phyloP scores from a whole-genome alignment of 2,797 vertebrate species.

The Amblyopsis hoosieri region DNA sequence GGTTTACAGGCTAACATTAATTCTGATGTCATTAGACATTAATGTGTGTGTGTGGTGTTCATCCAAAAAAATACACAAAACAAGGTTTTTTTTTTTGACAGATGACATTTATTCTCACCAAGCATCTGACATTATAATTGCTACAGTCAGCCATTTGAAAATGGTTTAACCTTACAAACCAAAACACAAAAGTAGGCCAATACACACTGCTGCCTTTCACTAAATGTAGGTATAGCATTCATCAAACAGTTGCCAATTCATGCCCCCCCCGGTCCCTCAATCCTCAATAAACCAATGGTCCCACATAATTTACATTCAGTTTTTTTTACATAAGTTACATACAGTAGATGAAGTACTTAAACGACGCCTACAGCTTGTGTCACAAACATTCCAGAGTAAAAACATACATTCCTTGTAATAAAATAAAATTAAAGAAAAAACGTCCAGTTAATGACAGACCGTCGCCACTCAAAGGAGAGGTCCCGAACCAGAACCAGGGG shows the following conservation, averaged over 20 bases:
- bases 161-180: constrained; percentile 52
- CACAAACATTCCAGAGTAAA: constrained; percentile 60
- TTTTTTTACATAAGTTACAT: constrained; percentile 45
- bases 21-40: too few relatives aligned
- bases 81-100: constrained; percentile 69
- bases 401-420: constrained; percentile 22
- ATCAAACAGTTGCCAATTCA: too few relatives aligned
- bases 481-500: constrained; percentile 37
- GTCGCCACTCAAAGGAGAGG: constrained; percentile 23
- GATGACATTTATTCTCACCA: constrained; percentile 80
- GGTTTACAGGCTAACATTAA: too few relatives aligned
- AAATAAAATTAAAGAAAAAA: constrained; percentile 1
- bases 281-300: constrained; percentile 37
- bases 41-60: too few relatives aligned
- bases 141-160: constrained; percentile 58
- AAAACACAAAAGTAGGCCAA: constrained; percentile 34
- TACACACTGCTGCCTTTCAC: constrained; percentile 27
- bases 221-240: constrained; percentile 1
- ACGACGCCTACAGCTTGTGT: constrained; percentile 35
- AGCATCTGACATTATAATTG: constrained; percentile 82
- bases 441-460: constrained; percentile 16
- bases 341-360: constrained; percentile 47
- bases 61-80: neutral
- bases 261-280: too few relatives aligned
- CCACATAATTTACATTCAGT: constrained; percentile 61